Base-by-base conservation (phyloP, 1,140 invertebrate genomes). In the Heliothis virescens region DNA sequence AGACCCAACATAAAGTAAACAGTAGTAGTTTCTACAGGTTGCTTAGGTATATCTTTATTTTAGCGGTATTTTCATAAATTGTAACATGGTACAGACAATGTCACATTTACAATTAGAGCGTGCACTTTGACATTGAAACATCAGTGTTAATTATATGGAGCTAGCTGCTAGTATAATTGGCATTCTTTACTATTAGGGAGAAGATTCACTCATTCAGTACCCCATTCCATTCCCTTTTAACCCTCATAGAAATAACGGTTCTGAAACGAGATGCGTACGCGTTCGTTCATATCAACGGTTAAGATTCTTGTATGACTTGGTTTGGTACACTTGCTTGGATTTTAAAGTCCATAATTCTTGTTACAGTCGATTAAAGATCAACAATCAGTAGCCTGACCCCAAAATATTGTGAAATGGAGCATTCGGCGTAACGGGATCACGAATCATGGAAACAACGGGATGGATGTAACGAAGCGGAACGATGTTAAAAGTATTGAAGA, bases 371-470 rank as follows among this genome's bases (percentile, higher is more conserved):
- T 59, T 63, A 63, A 63, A 34, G 60, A 41, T 41, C 26, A 50
- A 50, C 13, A 50, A 50, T 21, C 7, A 21, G 11, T 16, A 12
- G 26, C 4, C 1, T 29, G 10, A 55, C n/a, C 52, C 29, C 12
- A n/a, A 74, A 60, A 73, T 47, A 57, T 47, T 47, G 41, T 63
- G 47, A 63, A 63, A 63, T 76, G 52, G 18, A 48, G 34, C 50
- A 67, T 67, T 67, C 12, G 29, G 50, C 52, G 52, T 78, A 67
- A 78, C 50, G 59, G 47, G 26, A 63, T 53, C 41, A 41, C 62
- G 41, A 78, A 69, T 57, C 12, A 71, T 50, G 55, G 47, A 71
- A 79, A 60, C 73, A 85, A 85, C 82, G 79, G 86, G 84, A 85
- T 86, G 85, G 52, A 59, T 63, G 53, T 50, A 73, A 77, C 55